A percentile compares a stretch with the other conserved stretches of the same genome.
Evolutionary conservation across 1,140 invertebrate genomes (phyloP).

Genomic region (Drosophila ercepeae): DNA sequence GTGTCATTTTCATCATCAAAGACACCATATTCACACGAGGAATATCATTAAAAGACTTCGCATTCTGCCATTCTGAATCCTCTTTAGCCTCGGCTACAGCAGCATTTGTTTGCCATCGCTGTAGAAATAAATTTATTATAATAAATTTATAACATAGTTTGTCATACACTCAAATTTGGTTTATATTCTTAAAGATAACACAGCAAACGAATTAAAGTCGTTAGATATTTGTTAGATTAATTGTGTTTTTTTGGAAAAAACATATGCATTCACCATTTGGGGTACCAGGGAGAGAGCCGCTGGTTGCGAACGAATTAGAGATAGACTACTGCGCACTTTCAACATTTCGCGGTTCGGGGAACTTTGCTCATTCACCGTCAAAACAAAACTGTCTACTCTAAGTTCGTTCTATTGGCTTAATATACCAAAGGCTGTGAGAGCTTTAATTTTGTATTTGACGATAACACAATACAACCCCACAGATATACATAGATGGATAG

Average conservation of each 20-base stretch:
- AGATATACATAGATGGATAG: constrained; percentile 8
- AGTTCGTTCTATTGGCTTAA: constrained; percentile 2
- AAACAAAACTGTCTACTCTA: constrained; percentile 18
- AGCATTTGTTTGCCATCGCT: constrained; percentile 59
- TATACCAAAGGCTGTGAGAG: constrained; percentile 18
- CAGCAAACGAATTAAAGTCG: neutral
- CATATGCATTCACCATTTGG: constrained; percentile 4
- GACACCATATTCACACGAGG: constrained; percentile 16
- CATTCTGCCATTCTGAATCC: constrained; percentile 44
- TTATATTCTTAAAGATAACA: neutral
- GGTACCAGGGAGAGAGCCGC: constrained; percentile 6
- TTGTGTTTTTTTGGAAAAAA: constrained; percentile 8
- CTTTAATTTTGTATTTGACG: constrained; percentile 13
- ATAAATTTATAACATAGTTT: too few relatives aligned
- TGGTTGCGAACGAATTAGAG: constrained; percentile 35
- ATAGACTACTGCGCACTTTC: constrained; percentile 34
- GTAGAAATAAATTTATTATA: neutral
- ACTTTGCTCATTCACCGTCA: constrained; percentile 15
- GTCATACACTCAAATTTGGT: too few relatives aligned
- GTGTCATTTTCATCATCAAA: constrained; percentile 29
- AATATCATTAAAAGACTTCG: constrained; percentile 48
- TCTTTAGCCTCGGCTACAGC: constrained; percentile 21
- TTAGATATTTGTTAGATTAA: constrained; percentile 6
- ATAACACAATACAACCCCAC: constrained; percentile 19
- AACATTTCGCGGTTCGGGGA: constrained; percentile 37